Base-by-base conservation (phyloP, 2,113 vertebrate genomes). In the Corvus moneduloides region DNA sequence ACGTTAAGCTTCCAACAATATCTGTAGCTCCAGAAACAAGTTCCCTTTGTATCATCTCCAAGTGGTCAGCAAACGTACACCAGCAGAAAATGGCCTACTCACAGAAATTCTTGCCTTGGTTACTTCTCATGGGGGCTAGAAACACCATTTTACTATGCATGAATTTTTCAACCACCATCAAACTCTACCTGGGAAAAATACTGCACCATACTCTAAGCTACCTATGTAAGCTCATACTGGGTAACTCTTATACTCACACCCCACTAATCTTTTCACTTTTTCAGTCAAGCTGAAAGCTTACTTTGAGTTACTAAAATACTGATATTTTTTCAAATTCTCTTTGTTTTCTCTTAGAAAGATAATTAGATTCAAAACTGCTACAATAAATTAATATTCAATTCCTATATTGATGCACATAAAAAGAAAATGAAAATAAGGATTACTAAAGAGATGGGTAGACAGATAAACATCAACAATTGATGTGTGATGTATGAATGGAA, bases 201-300 rank as follows among this genome's bases (percentile, higher is more conserved):
- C 33, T 35, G 61, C 27, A 61, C 30, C 30, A 51, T n/a, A 43
- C 10, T 62, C 20, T 13, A 66, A 69, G 44, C 12, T 90, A n/a
- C 26, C 5, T 21, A 3, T 5, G 49, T 0, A 1, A 76, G 13
- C 1, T 12, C 30, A 30, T 33, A n/a, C 19, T 30, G 30, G 8
- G 23, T 43, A 67, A 30, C 33, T 58, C 18, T 21, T 33, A 51
- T 6, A 59, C 10, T 80, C 32, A 15, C 19, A 80, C 28, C 4
- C 54, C 35, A 28, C 26, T 26, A 33, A 37, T 54, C 8, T 76
- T 68, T 48, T 76, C 14, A 30, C 7, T 62, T 69, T 71, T 74
- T 46, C 4, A 33, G 27, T 77, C 1, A 39, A 48, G 17, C 12
- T 61, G 49, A 61, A 88, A 80, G 22, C 21, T 66, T 49, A 51